Evolutionary conservation across 2,113 vertebrate species (phyloP), one percentile per base, ranked within the genome.

Genomic region (Myotis brandtii): DNA sequence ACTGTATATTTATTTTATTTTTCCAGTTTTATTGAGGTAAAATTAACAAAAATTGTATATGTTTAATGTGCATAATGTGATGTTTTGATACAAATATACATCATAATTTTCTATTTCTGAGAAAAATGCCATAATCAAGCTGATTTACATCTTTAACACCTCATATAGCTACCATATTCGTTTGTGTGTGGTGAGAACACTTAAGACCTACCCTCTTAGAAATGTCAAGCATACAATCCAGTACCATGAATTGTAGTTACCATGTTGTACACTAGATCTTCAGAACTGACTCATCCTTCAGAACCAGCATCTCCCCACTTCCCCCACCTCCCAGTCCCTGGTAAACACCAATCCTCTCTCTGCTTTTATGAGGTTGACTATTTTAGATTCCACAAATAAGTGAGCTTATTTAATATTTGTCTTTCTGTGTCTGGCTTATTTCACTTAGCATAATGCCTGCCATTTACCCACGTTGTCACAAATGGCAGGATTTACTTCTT

Each of bases 61-160:
- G 52, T 25, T 73, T 64, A 93, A 82, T 43, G 11, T n/a, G 12
- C 11, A 88, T 9, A 88, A 73, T 93, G 20, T 88, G 27, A 43
- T 73, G 3, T 93, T 93, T 88, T 54, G 20, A 54, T 66, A 54
- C 25, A 73, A 18, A 62, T 23, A 17, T 23, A 43, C 2, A 17
- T 62, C 8, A 30, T 30, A 48, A 37, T 64, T 70, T 66, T 73
- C 14, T 75, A 43, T 73, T 64, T 82, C 46, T 75, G 7, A 66
- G 54, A 81, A 93, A 87, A 93, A 93, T 54, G 7, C 20, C n/a
- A 43, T 6, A 88, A 52, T 82, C 16, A 72, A 93, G 43, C 67
- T 66, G 73, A 88, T 82, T 82, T 73, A 50, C 14, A 54, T 75
- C 73, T 66, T 34, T 2, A 80, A 62, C 9, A 27, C 40, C 14